Evolutionary conservation across 2,888 invertebrate genomes (phyloP), one percentile per base, ranked within the genome.

Genomic region (Diogma glabrata): DNA sequence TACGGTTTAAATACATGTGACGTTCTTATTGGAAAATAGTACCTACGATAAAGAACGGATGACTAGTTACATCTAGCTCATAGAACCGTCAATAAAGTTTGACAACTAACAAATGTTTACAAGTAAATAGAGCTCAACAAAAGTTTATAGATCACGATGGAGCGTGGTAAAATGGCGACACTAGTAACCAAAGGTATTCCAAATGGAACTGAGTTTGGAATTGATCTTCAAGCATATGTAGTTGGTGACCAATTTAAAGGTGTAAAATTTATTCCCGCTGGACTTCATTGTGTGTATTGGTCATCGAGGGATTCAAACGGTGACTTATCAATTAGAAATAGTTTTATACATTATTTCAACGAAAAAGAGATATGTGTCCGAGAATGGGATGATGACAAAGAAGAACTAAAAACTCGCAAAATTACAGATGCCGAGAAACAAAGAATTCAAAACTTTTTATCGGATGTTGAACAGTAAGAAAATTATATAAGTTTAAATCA

Each of bases 251-350:
- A 87, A 64, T 99, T 99, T 68, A 62, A 64, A 1, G 99, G 97
- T 1, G 81, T 99, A 23, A 99, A 99, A 76, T 95, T 99, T 95
- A 96, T 99, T 60, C 97, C 97, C 0, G 91, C 94, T 2, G 97
- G 97, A 6, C 72, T 94, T 50, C 97, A 99, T 69, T 95, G 87
- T 64, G 75, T 99, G 14, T 92, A 92, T 72, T 94, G 87, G 65
- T 87, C 87, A 74, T 80, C 76, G 56, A 74, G 76, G 12, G 79
- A 77, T 57, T 70, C 70, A 1, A 76, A 76, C 49, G 80, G 79
- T 1, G 81, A 84, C 60, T 70, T 76, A 6, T 80, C 83, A 3
- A 85, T 86, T 12, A 74, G 90, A 57, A 81, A 85, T 50, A 92
- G 93, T 4, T 93, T 94, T 63, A 83, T 90, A 64, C 84, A 94